Conservation (phyloP, 2,888 invertebrate genomes). For the Seladonia tumulorum region DNA sequence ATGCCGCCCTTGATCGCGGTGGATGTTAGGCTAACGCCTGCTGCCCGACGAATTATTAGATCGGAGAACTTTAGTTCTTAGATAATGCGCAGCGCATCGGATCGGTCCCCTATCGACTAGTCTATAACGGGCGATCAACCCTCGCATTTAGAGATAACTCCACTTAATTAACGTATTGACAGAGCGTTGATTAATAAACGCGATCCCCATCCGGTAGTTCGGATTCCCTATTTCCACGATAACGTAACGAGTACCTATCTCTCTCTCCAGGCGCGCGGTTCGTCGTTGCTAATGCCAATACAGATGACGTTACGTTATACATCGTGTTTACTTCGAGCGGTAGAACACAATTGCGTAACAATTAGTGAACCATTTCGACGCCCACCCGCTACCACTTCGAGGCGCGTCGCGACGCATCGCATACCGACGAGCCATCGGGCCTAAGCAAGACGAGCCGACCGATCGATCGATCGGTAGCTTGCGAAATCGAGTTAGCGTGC, state of each 20-base stretch:
- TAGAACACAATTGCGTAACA: conserved; percentile 51
- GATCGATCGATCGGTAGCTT: background rate
- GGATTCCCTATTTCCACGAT: conserved; percentile 56
- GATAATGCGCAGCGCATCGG: background rate
- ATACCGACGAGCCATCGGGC: background rate
- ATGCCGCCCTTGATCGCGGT: no score
- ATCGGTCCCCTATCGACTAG: background rate
- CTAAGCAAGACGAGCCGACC: background rate
- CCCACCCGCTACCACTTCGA: conserved; percentile 39
- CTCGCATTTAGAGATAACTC: conserved; percentile 44
- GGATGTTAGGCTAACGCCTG: background rate
- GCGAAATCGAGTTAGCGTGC: conserved; percentile 61
- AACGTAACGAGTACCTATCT: conserved; percentile 44
- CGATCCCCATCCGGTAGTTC: conserved; percentile 50
- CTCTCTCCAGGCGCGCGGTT: background rate
- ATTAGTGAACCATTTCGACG: conserved; percentile 51
- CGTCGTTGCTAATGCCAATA: conserved; percentile 42
- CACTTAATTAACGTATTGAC: conserved; percentile 48
- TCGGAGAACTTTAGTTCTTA: background rate
- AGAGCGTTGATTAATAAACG: conserved; percentile 60
- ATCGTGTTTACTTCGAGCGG: conserved; percentile 49
- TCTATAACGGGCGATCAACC: conserved; percentile 48
- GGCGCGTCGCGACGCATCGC: conserved; percentile 22
- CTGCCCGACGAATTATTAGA: background rate
- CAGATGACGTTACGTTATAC: conserved; percentile 54